Evolutionary conservation across 1,140 invertebrate species (phyloP).

Genomic region (Penaeus indicus): DNA sequence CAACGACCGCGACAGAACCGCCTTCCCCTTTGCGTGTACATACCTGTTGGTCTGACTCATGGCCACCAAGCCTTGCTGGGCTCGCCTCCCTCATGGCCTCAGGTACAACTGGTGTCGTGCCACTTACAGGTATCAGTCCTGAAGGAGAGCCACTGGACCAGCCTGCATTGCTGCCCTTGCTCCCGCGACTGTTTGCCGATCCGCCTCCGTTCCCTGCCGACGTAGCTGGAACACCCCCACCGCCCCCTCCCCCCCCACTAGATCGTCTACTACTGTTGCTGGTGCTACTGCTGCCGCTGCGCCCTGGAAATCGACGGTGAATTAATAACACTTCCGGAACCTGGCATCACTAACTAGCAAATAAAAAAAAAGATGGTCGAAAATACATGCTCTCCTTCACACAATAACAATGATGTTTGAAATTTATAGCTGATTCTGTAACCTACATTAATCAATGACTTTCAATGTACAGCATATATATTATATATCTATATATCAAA

Average conservation of each 20-base stretch:
- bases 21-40: not conserved
- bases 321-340: not conserved
- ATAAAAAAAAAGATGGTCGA: no score
- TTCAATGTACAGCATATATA: no score
- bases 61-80: constrained; percentile 1
- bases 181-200: not conserved
- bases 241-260: constrained; percentile 10
- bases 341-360: no score
- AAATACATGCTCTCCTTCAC: no score
- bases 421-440: no score
- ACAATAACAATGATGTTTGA: no score
- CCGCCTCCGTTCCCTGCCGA: constrained; percentile 5
- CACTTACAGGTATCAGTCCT: constrained; percentile 4
- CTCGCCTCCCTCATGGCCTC: not conserved
- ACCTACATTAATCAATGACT: no score
- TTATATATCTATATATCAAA: no score
- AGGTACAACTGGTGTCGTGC: not conserved
- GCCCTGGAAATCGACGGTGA: not conserved
- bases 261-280: constrained; percentile 29
- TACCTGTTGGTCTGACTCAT: constrained; percentile 34
- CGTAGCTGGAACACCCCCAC: not conserved
- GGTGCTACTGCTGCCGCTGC: constrained; percentile 15
- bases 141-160: constrained; percentile 12
- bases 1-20: no score
- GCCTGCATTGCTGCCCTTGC: not conserved